These are phyloP conservation scores for Psittacula cyanocephala DNA, from an alignment of 2,113 vertebrate species.

Conservation along the genomic window DNA sequence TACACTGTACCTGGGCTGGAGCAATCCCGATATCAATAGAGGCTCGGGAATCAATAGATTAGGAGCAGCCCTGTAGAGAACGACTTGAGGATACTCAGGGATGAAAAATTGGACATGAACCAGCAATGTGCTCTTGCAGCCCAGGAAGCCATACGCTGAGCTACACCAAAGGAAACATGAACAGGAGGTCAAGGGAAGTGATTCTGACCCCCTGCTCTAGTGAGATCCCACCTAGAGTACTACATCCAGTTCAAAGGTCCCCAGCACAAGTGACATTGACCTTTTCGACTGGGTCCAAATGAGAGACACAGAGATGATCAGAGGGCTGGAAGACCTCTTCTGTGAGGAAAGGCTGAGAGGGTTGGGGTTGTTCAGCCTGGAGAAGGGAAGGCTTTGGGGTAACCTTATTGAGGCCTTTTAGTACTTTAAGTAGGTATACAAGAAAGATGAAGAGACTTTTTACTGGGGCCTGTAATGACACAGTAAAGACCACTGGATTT, in stretches of 20 bases:
- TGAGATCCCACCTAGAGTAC: not conserved
- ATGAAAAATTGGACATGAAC: not conserved
- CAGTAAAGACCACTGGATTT: not conserved
- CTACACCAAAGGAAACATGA: fast-evolving
- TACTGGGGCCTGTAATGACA: not conserved
- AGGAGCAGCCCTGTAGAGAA: not conserved
- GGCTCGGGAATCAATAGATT: not conserved
- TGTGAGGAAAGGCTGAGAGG: not conserved
- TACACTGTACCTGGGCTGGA: fast-evolving
- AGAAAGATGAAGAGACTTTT: not conserved
- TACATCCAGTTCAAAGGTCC: not conserved
- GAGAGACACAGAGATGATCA: not conserved
- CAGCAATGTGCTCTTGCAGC: fast-evolving
- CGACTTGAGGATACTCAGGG: not conserved
- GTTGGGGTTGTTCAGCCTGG: fast-evolving
- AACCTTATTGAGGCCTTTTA: not conserved
- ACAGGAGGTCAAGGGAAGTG: fast-evolving
- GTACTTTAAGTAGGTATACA: not conserved
- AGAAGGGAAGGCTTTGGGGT: not conserved
- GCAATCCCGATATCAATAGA: not conserved
- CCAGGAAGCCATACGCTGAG: not conserved
- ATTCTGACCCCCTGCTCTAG: not conserved
- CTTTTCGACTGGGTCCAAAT: not conserved
- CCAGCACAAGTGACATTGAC: not conserved
- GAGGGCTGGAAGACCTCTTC: not conserved